Conservation (phyloP, 2,113 vertebrate species). For the Dasypus novemcinctus region DNA sequence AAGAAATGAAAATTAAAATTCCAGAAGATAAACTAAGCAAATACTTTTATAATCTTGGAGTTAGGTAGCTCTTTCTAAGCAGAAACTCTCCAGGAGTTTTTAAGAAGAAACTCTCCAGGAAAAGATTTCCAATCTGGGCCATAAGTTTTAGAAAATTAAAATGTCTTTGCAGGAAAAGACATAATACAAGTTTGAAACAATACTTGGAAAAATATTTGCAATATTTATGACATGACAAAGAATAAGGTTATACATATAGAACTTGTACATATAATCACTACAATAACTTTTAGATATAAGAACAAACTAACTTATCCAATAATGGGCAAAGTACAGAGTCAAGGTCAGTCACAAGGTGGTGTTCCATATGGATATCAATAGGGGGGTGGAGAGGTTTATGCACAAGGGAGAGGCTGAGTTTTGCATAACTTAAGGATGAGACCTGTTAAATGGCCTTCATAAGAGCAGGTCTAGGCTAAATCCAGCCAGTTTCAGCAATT, state of each 20-base stretch:
- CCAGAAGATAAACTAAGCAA: not conserved
- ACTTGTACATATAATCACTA: not conserved
- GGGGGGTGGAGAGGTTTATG: too few relatives aligned
- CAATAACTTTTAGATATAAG: not conserved
- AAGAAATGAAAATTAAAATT: slow-evolving; percentile 4
- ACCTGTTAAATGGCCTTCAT: too few relatives aligned
- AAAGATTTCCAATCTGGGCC: not conserved
- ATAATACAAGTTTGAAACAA: not conserved
- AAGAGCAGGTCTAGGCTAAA: too few relatives aligned
- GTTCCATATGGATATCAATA: too few relatives aligned
- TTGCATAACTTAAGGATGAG: too few relatives aligned
- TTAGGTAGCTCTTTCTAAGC: slow-evolving; percentile 4
- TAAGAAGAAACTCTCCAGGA: not conserved
- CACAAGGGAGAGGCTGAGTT: too few relatives aligned
- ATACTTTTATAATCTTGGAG: slow-evolving; percentile 26
- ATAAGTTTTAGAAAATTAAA: not conserved
- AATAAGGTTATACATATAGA: not conserved
- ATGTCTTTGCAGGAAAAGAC: not conserved
- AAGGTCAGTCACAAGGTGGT: too few relatives aligned
- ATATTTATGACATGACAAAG: slow-evolving; percentile 31
- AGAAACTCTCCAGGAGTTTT: not conserved
- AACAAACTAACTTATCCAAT: not conserved
- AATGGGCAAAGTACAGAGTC: not conserved
- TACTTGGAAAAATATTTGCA: not conserved
- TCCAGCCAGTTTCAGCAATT: too few relatives aligned